Evolutionary conservation across 1,140 invertebrate genomes (phyloP).

Genomic region (Macrostomum lignano): DNA sequence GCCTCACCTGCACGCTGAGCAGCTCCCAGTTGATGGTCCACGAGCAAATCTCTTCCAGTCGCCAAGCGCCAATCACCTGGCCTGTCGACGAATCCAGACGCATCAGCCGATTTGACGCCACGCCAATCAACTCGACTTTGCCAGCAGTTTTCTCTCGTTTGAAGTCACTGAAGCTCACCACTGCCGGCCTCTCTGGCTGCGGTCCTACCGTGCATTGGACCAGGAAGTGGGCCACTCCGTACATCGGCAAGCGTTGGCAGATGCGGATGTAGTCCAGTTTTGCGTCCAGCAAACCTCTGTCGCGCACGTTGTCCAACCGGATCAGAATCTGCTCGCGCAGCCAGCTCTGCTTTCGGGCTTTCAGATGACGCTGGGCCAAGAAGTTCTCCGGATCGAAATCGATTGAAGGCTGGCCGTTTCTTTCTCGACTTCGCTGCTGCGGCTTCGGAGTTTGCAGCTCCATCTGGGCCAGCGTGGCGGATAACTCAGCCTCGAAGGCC

Average conservation of each 20-base stretch:
- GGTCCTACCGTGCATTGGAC: constrained; percentile 47
- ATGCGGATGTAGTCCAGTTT: constrained; percentile 89
- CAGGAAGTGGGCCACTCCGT: constrained; percentile 71
- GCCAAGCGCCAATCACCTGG: constrained; percentile 84
- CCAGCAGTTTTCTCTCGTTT: too few relatives aligned
- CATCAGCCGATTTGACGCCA: constrained; percentile 77
- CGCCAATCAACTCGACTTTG: constrained; percentile 43
- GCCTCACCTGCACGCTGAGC: too few relatives aligned
- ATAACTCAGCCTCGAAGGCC: constrained; percentile 64
- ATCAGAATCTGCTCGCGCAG: constrained; percentile 67
- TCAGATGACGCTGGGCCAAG: not conserved
- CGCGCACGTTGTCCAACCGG: constrained; percentile 79
- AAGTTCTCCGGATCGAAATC: constrained; percentile 11
- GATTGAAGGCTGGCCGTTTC: too few relatives aligned
- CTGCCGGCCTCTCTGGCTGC: too few relatives aligned
- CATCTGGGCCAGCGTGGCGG: constrained; percentile 53
- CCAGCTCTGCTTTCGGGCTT: constrained; percentile 25
- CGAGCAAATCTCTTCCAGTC: constrained; percentile 75
- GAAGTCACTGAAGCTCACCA: too few relatives aligned
- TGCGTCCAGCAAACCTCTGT: constrained; percentile 55
- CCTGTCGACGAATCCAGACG: constrained; percentile 66
- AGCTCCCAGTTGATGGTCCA: constrained; percentile 99
- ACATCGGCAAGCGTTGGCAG: constrained; percentile 87
- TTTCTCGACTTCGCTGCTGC: constrained; percentile 32
- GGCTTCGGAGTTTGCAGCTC: constrained; percentile 58